Percentiles rank a stretch among this genome's conserved stretches.
phyloP scores from a whole-genome alignment of 2,113 vertebrate genomes.

The Muntiacus reevesi region DNA sequence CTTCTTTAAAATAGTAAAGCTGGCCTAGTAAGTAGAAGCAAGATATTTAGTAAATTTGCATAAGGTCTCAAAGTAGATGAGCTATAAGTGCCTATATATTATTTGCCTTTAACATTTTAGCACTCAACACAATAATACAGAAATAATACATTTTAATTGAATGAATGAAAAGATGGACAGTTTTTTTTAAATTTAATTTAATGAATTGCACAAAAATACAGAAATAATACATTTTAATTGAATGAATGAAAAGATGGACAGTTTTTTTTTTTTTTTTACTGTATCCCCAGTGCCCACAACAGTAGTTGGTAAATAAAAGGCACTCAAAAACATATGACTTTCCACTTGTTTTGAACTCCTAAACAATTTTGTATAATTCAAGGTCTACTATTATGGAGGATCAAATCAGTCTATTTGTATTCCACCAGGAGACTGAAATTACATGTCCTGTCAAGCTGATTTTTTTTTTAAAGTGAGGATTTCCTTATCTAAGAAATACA shows the following conservation, averaged over 20 bases:
- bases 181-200: no score
- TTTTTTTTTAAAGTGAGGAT: background rate
- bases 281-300: background rate
- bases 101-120: background rate
- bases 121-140: background rate
- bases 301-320: background rate
- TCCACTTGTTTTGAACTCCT: background rate
- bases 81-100: background rate
- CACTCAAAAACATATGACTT: background rate
- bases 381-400: background rate
- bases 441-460: background rate
- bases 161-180: background rate
- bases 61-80: background rate
- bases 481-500: background rate
- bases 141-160: background rate
- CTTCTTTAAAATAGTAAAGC: background rate
- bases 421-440: background rate
- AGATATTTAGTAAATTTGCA: background rate
- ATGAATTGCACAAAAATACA: background rate
- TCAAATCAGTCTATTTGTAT: background rate
- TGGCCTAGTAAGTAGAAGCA: background rate
- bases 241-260: background rate
- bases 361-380: background rate
- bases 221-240: background rate
- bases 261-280: background rate